These are phyloP conservation scores for Acarapis woodi DNA, from an alignment of 1,140 invertebrate species.

Conservation along the genomic window DNA sequence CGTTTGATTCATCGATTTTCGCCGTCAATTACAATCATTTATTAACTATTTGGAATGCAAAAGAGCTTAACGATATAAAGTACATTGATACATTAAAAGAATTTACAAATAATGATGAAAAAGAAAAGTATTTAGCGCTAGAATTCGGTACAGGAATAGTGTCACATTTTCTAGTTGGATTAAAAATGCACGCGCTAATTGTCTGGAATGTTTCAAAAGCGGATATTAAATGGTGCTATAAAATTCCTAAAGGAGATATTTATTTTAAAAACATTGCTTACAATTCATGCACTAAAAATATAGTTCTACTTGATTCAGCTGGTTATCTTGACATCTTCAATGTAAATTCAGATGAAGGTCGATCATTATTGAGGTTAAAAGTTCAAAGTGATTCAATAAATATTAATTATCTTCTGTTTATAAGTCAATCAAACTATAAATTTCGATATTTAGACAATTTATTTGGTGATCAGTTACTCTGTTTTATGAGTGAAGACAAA, in stretches of 20 bases:
- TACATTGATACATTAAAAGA: background rate
- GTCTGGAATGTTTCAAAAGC: conserved; percentile 5
- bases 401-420: no score
- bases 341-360: no score
- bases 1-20: conserved; percentile 40
- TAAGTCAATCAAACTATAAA: no score
- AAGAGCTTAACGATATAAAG: background rate
- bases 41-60: conserved; percentile 33
- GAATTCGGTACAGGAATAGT: conserved; percentile 1
- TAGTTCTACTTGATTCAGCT: no score
- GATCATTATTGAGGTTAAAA: no score
- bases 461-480: no score
- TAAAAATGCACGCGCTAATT: background rate
- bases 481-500: no score
- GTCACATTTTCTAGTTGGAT: conserved; percentile 4
- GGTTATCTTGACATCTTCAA: no score
- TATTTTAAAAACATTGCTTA: background rate
- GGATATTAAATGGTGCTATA: background rate
- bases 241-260: background rate
- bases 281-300: background rate
- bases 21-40: conserved; percentile 34
- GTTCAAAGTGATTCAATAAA: no score
- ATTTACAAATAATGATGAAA: background rate
- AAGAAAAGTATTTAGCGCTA: background rate
- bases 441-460: no score